These are phyloP conservation scores for Probosciger aterrimus DNA, from an alignment of 2,113 vertebrate genomes.

Conservation along the genomic window DNA sequence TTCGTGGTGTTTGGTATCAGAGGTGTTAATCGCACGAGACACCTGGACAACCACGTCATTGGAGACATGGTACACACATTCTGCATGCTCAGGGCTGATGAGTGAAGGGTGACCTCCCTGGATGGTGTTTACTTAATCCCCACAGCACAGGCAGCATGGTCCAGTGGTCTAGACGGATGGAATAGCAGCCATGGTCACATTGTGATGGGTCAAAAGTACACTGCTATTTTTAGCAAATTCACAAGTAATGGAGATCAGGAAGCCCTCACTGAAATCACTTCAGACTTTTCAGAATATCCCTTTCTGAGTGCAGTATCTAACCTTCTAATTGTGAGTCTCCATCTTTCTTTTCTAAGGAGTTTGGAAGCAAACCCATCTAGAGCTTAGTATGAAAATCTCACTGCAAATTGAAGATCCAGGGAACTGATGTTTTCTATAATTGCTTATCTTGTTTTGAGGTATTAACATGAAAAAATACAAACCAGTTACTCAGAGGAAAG, in stretches of 20 bases:
- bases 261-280: not conserved
- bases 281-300: not conserved
- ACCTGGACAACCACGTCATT: conserved; percentile 89
- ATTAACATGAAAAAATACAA: not conserved
- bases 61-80: conserved; percentile 85
- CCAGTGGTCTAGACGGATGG: not conserved
- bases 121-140: not conserved
- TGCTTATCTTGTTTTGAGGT: not conserved
- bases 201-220: not conserved
- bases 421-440: not conserved
- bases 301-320: not conserved
- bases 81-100: not conserved
- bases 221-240: not conserved
- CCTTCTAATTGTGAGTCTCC: not conserved
- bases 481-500: not conserved
- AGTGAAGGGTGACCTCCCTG: not conserved
- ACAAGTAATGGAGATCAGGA: not conserved
- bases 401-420: not conserved
- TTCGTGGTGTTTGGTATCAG: conserved; percentile 95
- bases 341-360: conserved; percentile 25
- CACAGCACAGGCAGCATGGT: not conserved
- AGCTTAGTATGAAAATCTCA: not conserved
- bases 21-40: conserved; percentile 85
- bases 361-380: not conserved
- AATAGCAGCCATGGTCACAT: not conserved